Evolutionary conservation across 2,888 invertebrate species (phyloP).

Genomic region (Scrobipalpa costella): DNA sequence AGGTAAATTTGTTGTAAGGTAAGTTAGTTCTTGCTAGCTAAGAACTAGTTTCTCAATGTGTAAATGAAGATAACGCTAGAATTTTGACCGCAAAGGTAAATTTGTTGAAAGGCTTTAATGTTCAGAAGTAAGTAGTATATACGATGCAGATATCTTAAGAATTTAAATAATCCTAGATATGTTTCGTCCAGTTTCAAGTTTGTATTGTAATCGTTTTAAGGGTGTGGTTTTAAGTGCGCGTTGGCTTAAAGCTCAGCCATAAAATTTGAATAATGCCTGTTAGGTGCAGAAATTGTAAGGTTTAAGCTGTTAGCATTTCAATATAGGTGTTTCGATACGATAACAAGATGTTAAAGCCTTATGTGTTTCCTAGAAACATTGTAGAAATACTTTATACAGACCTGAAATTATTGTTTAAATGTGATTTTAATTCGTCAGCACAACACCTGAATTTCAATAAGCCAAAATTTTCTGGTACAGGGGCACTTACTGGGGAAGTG

Average conservation of each 20-base stretch:
- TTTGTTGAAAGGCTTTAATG: neutral
- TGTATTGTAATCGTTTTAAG: slow-evolving; percentile 9
- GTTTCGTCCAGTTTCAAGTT: neutral
- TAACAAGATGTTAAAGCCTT: slow-evolving; percentile 2
- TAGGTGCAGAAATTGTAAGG: slow-evolving; percentile 5
- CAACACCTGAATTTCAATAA: too few relatives aligned
- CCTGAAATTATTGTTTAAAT: too few relatives aligned
- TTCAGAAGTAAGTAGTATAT: neutral
- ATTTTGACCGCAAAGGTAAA: neutral
- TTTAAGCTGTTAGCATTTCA: neutral
- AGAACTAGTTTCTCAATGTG: too few relatives aligned
- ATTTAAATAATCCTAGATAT: slow-evolving; percentile 6
- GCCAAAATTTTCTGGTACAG: too few relatives aligned
- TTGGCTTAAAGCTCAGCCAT: neutral
- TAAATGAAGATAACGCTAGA: too few relatives aligned
- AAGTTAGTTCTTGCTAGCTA: neutral
- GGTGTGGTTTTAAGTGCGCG: slow-evolving; percentile 14
- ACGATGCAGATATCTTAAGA: slow-evolving; percentile 7
- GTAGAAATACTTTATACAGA: neutral
- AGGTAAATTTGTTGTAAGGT: neutral
- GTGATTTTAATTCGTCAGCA: too few relatives aligned
- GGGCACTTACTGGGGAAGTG: too few relatives aligned
- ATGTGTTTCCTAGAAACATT: neutral
- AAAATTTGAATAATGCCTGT: slow-evolving; percentile 13
- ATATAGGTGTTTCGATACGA: neutral